phyloP scores from a whole-genome alignment of 35 echinoderm and acorn worm species.

The Apostichopus japonicus region DNA sequence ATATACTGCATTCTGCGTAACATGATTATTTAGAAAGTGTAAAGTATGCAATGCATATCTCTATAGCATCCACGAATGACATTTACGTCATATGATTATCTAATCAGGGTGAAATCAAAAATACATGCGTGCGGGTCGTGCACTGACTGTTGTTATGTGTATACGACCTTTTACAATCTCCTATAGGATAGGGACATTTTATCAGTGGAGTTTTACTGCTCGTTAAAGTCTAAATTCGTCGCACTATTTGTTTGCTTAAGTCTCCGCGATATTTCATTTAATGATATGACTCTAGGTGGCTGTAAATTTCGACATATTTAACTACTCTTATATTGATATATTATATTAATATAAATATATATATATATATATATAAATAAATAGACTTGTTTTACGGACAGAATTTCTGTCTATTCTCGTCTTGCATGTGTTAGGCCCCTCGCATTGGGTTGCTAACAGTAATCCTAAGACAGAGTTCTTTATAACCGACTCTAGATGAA shows the following conservation, averaged over 20 bases:
- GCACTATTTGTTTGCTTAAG: neutral
- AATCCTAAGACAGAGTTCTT: too few relatives aligned
- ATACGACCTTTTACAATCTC: neutral
- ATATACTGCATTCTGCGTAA: too few relatives aligned
- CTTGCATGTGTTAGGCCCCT: too few relatives aligned
- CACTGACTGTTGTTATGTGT: neutral
- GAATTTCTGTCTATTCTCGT: too few relatives aligned
- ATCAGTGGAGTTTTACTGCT: neutral
- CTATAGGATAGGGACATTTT: neutral
- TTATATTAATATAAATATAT: conserved; percentile 11
- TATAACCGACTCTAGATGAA: too few relatives aligned
- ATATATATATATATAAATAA: conserved; percentile 14
- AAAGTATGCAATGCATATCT: too few relatives aligned
- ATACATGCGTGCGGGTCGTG: neutral
- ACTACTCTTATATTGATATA: neutral
- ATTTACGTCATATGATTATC: neutral
- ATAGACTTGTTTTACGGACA: neutral
- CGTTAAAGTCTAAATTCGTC: neutral
- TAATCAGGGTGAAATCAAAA: neutral
- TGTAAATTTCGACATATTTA: conserved; percentile 11
- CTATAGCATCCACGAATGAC: too few relatives aligned
- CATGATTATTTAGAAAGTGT: too few relatives aligned
- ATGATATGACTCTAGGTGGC: neutral
- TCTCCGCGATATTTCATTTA: neutral
- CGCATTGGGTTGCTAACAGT: too few relatives aligned